These are phyloP conservation scores for Pollicipes pollicipes DNA, from an alignment of 1,140 invertebrate genomes.

Conservation along the genomic window DNA sequence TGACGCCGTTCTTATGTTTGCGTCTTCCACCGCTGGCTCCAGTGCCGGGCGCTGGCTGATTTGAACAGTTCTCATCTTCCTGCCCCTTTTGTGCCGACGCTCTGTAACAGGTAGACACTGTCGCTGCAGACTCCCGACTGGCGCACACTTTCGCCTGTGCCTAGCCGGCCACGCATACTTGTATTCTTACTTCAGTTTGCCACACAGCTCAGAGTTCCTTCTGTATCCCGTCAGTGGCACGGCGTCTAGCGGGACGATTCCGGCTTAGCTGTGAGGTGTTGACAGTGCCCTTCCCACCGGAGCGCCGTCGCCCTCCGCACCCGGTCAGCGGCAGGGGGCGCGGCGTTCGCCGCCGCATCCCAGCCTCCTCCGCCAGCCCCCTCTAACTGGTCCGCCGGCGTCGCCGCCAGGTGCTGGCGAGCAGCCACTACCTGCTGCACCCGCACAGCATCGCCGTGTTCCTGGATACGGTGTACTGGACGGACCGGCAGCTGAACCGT, in stretches of 20 bases:
- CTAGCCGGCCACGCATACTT: too few species aligned
- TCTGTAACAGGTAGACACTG: too few species aligned
- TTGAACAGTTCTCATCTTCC: not conserved
- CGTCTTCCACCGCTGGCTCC: slow-evolving; percentile 15
- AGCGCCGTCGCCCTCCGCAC: too few species aligned
- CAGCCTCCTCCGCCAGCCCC: too few species aligned
- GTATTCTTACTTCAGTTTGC: not conserved
- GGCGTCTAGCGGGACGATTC: too few species aligned
- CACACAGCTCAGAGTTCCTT: not conserved
- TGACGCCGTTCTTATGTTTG: slow-evolving; percentile 3
- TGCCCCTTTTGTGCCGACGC: not conserved
- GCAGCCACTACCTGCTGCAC: slow-evolving; percentile 79
- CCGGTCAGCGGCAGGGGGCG: too few species aligned
- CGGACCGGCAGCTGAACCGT: slow-evolving; percentile 29
- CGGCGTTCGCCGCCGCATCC: too few species aligned
- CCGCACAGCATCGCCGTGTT: slow-evolving; percentile 69
- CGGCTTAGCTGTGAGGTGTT: too few species aligned
- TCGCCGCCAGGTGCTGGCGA: slow-evolving; percentile 41
- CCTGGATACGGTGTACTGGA: slow-evolving; percentile 87
- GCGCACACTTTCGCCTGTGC: too few species aligned
- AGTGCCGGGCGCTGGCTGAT: not conserved
- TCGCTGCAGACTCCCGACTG: too few species aligned
- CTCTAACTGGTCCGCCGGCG: too few species aligned
- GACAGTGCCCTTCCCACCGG: too few species aligned
- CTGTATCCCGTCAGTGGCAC: not conserved